A percentile compares a stretch with the other conserved stretches of the same genome.
Conservation (phyloP, 2,113 vertebrate genomes). For the Chamaetylas fuelleborni region DNA sequence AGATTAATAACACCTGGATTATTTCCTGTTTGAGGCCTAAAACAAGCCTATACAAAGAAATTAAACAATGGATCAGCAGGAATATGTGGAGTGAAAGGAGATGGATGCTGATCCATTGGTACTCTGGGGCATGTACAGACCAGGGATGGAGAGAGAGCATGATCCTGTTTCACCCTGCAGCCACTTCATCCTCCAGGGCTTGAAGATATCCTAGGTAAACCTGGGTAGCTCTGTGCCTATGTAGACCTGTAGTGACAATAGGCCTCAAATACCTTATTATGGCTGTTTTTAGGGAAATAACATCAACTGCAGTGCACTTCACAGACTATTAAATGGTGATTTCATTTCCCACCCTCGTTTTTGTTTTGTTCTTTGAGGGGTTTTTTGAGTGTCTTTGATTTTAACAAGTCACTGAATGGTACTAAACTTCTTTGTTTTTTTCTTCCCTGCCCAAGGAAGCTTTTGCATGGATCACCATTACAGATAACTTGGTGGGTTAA, state of each 20-base stretch:
- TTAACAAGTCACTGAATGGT: background rate
- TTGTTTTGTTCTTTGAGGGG: background rate
- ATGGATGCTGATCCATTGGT: background rate
- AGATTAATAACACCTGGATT: slow-evolving; percentile 33
- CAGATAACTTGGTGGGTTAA: background rate
- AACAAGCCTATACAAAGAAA: background rate
- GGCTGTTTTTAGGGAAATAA: background rate
- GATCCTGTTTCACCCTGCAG: background rate
- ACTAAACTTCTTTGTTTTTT: background rate
- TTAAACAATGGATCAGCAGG: background rate
- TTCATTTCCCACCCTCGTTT: background rate
- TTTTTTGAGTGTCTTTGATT: background rate
- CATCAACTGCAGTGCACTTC: background rate
- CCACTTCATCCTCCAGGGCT: background rate
- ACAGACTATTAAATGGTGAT: background rate
- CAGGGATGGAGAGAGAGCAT: background rate
- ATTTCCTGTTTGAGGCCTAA: background rate
- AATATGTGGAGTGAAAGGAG: background rate
- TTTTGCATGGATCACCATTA: background rate
- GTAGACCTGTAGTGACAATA: background rate
- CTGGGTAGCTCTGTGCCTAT: background rate
- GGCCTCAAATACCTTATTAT: background rate
- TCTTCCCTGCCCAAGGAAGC: background rate
- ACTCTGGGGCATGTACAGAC: background rate
- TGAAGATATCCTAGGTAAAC: background rate